Base-by-base conservation (phyloP, 1,140 invertebrate genomes). In the Doryteuthis pealeii region DNA sequence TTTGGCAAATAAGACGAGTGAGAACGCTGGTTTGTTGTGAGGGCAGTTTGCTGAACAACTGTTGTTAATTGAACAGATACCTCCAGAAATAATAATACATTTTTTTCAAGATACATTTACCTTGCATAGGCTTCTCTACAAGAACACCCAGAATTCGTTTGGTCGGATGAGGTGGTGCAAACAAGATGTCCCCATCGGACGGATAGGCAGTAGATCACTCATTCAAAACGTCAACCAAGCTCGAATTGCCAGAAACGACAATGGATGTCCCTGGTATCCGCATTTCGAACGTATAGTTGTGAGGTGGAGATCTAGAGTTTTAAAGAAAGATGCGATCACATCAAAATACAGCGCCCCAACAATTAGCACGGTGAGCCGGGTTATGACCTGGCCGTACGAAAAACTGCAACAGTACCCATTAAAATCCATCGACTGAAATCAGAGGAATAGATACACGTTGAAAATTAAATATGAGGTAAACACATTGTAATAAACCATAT, bases 41-140 rank as follows among this genome's bases (percentile, higher is more conserved):
- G n/a, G n/a, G n/a, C n/a, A n/a, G n/a, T n/a, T n/a, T n/a, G n/a
- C n/a, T n/a, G n/a, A n/a, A n/a, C n/a, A n/a, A n/a, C n/a, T n/a
- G n/a, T n/a, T n/a, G n/a, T n/a, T n/a, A n/a, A n/a, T n/a, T n/a
- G n/a, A n/a, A n/a, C n/a, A n/a, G n/a, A n/a, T n/a, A n/a, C n/a
- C n/a, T n/a, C n/a, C n/a, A n/a, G n/a, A n/a, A 40, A 40, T 40
- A 40, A 40, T 40, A n/a, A n/a, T n/a, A n/a, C n/a, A n/a, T 40
- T 40, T 3, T 40, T 10, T 40, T 10, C 35, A 10, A 40, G 3
- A 40, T 8, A 31, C 43, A 79, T 81, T 80, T 80, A 87, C 85
- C 89, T 90, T 30, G 89, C 89, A 80, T 89, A 89, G 6, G 89
- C 89, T 81, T 90, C 79, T 90, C 90, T n/a, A 90, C 72, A 0